A percentile compares a stretch with the other conserved stretches of the same genome.
These are phyloP conservation scores for Orchestia grillus DNA, from an alignment of 1,140 invertebrate genomes.

Conservation along the genomic window DNA sequence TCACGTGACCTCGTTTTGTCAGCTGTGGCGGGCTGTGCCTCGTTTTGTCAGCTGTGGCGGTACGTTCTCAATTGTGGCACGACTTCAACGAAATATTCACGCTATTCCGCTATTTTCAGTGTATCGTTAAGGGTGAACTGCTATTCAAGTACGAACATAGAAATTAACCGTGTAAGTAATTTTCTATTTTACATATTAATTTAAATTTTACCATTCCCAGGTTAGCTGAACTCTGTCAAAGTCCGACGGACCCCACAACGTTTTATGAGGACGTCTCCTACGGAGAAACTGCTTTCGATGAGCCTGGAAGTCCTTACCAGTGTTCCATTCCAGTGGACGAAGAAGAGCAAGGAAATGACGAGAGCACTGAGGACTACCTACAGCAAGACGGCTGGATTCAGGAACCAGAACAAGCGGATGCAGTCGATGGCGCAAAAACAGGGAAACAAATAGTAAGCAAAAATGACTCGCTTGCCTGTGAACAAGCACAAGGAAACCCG, in stretches of 20 bases:
- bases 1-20: too few relatives aligned
- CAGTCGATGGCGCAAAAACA: neutral
- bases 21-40: too few relatives aligned
- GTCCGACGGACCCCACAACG: neutral
- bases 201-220: neutral
- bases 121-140: too few relatives aligned
- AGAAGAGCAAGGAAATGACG: neutral
- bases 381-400: neutral
- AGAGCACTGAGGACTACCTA: neutral
- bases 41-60: too few relatives aligned
- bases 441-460: neutral
- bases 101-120: too few relatives aligned
- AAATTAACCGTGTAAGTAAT: neutral
- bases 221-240: neutral
- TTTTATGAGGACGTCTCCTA: neutral
- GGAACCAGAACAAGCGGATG: neutral
- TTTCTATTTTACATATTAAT: neutral
- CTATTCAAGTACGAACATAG: neutral
- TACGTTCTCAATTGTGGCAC: too few relatives aligned
- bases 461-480: neutral
- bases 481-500: neutral
- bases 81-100: too few relatives aligned
- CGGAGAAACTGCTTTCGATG: neutral
- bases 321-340: neutral
- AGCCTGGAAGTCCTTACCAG: neutral